phyloP scores from a whole-genome alignment of 1,140 invertebrate species.

The Zeugodacus cucurbitae region DNA sequence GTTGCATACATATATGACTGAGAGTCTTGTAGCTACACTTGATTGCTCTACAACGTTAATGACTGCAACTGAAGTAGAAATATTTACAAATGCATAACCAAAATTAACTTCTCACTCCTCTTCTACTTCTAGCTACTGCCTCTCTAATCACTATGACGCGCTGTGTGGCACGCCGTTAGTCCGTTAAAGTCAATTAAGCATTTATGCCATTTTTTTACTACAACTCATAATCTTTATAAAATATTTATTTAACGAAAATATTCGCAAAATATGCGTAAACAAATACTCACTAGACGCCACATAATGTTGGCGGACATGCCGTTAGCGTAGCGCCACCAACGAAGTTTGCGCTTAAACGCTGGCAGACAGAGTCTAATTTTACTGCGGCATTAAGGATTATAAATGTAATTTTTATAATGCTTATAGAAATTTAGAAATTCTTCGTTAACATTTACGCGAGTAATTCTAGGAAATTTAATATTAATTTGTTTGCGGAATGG shows the following conservation, averaged over 20 bases:
- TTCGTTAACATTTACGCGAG: background rate
- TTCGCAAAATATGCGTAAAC: conserved; percentile 12
- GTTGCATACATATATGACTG: background rate
- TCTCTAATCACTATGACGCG: background rate
- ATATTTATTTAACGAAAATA: conserved; percentile 6
- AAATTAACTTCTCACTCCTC: too few species aligned
- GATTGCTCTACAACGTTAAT: background rate
- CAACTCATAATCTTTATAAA: conserved; percentile 31
- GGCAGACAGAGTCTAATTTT: background rate
- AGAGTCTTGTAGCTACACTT: background rate
- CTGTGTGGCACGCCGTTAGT: background rate
- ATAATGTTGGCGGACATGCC: background rate
- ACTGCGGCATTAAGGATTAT: background rate
- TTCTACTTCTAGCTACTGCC: background rate
- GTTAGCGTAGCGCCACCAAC: background rate
- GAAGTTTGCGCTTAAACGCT: background rate
- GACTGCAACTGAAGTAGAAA: background rate
- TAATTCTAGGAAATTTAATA: background rate
- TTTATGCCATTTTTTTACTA: conserved; percentile 18
- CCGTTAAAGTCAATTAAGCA: conserved; percentile 34
- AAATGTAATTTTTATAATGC: background rate
- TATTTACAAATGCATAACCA: too few species aligned
- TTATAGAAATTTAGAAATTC: conserved; percentile 17
- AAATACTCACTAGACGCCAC: background rate
- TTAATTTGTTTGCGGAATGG: background rate